Base-by-base conservation (phyloP, 2,113 vertebrate species). In the Lepus americanus region DNA sequence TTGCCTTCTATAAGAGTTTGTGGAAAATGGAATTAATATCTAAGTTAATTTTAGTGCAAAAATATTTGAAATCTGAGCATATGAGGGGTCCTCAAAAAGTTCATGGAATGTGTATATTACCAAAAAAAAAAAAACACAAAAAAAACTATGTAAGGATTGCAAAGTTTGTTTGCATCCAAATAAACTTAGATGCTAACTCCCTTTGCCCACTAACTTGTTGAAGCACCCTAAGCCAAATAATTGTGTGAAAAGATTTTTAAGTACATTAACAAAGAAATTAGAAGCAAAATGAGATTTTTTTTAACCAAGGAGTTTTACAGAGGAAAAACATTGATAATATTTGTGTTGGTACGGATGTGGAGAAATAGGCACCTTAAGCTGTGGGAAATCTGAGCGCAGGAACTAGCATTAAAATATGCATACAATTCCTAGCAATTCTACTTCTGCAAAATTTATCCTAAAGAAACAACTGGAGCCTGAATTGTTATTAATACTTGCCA, bases 401-500 rank as follows among this genome's bases (percentile, higher is more conserved):
- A 81, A 61, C 74, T 59, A 44, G 90, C 70, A 88, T 88, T 70
- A 90, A 88, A 88, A 80, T 29, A 70, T 20, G 61, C 3, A 8
- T 59, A 22, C 51, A 1, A 66, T 73, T 84, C 39, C 39, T 55
- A 89, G 69, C 25, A 51, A 70, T 63, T 90, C 39, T 86, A 74
- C 22, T 64, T 16, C 64, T 33, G n/a, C n/a, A 83, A 87, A 90
- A 74, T 64, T 67, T 63, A 83, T 69, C 36, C 31, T 88, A 23
- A 69, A 79, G 73, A 85, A 64, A 55, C 66, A 94, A 90, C 12
- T 91, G 88, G 72, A 88, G 6, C 3, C 81, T 90, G 31, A 55
- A 81, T 85, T 55, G 31, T 36, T 70, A 29, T 87, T 90, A 55
- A 73, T 63, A 25, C 31, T n/a, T 74, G 73, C 49, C 9, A 19